Conservation (phyloP, 1,140 invertebrate species). For the Conus betulinus region DNA sequence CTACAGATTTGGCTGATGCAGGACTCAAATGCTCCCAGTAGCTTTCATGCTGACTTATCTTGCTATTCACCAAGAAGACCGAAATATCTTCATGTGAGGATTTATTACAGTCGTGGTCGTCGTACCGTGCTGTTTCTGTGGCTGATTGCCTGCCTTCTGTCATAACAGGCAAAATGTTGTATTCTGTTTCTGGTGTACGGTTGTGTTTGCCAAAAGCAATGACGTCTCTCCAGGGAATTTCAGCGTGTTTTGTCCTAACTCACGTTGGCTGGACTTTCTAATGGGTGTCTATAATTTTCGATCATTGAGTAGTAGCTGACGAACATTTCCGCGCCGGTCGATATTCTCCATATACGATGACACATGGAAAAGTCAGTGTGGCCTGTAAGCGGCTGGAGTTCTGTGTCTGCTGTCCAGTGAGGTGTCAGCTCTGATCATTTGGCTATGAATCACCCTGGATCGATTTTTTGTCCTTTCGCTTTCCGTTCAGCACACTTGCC, state of each 20-base stretch:
- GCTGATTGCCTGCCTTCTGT: slow-evolving; percentile 47
- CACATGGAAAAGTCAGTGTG: slow-evolving; percentile 32
- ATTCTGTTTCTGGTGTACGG: slow-evolving; percentile 31
- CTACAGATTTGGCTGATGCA: slow-evolving; percentile 47
- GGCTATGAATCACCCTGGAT: too few species aligned
- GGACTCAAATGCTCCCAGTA: slow-evolving; percentile 29
- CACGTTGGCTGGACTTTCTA: slow-evolving; percentile 36
- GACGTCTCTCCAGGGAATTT: slow-evolving; percentile 8
- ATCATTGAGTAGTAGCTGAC: slow-evolving; percentile 39
- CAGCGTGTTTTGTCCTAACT: slow-evolving; percentile 55
- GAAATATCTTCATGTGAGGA: slow-evolving; percentile 52
- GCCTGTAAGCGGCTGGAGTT: slow-evolving; percentile 35
- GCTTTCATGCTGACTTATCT: neutral
- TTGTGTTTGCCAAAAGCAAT: neutral
- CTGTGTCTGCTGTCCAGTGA: slow-evolving; percentile 41
- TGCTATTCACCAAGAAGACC: slow-evolving; percentile 34
- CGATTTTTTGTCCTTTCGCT: too few species aligned
- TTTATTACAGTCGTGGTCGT: neutral
- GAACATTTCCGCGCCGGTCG: slow-evolving; percentile 53
- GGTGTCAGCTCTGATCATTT: slow-evolving; percentile 34
- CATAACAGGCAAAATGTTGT: slow-evolving; percentile 55
- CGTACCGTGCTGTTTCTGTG: slow-evolving; percentile 43
- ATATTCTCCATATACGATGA: slow-evolving; percentile 23
- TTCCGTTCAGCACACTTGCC: too few species aligned
- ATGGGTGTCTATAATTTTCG: slow-evolving; percentile 37